Conservation (phyloP, 2,888 invertebrate genomes). For the Melieria crassipennis region DNA sequence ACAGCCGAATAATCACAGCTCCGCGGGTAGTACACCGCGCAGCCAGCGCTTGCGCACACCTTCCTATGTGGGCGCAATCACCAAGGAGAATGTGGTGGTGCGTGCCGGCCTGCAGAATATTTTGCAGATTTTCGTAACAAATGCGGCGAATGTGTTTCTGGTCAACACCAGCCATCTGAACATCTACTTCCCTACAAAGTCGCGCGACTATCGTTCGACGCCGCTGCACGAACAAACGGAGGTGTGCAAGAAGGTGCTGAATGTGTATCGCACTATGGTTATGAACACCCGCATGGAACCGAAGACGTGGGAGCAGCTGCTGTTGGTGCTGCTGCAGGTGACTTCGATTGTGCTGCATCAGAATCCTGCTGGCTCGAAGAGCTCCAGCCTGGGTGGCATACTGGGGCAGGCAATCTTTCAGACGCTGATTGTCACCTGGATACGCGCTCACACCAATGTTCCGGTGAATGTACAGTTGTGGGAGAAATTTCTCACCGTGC, state of each 20-base stretch:
- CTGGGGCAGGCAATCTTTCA: constrained; percentile 88
- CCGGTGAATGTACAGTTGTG: constrained; percentile 88
- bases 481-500: constrained; percentile 90
- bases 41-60: constrained; percentile 77
- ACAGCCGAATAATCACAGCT: constrained; percentile 51
- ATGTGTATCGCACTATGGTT: constrained; percentile 95
- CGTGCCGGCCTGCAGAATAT: constrained; percentile 82
- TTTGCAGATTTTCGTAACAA: constrained; percentile 81
- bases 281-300: constrained; percentile 96
- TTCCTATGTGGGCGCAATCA: constrained; percentile 86
- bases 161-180: constrained; percentile 67
- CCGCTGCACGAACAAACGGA: constrained; percentile 93
- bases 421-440: constrained; percentile 97
- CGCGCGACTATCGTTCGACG: constrained; percentile 71
- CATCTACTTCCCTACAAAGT: constrained; percentile 70
- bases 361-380: constrained; percentile 78
- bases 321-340: constrained; percentile 88
- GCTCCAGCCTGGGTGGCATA: constrained; percentile 75
- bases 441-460: constrained; percentile 95
- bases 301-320: constrained; percentile 90
- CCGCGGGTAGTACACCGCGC: constrained; percentile 67
- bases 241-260: constrained; percentile 93
- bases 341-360: constrained; percentile 89
- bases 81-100: constrained; percentile 80
- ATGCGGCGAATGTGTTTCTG: constrained; percentile 94